Percentiles rank a stretch among this genome's conserved stretches.
Evolutionary conservation across 2,797 vertebrate species (phyloP).

Genomic region (Pachyuromys duprasi): DNA sequence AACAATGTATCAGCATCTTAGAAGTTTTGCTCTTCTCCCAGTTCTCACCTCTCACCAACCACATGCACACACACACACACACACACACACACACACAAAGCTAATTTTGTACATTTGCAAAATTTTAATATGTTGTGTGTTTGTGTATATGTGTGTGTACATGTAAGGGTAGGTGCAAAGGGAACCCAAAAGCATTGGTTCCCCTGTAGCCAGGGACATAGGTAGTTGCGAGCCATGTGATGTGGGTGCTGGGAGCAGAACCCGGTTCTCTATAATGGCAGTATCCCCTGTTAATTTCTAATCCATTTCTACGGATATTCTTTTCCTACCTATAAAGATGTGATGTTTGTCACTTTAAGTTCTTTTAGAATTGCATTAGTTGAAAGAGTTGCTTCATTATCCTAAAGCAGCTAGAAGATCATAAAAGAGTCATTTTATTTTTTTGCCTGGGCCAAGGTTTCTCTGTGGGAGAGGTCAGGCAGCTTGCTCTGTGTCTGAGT

Average conservation of each 20-base stretch:
- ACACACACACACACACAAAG: background rate
- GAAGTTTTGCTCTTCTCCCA: background rate
- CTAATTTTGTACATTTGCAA: background rate
- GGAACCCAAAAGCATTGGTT: background rate
- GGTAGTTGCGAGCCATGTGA: background rate
- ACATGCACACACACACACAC: too few relatives aligned
- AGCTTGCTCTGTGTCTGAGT: background rate
- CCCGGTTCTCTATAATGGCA: background rate
- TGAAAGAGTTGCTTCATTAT: background rate
- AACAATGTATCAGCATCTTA: background rate
- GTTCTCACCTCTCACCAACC: fast-evolving
- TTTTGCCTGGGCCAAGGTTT: background rate
- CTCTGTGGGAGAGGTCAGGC: background rate
- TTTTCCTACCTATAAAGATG: background rate
- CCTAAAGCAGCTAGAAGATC: background rate
- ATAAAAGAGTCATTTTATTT: background rate
- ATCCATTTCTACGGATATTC: background rate
- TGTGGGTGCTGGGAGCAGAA: background rate
- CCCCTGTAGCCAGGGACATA: background rate
- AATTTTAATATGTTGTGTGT: background rate
- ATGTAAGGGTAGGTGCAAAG: background rate
- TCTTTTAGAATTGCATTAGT: background rate
- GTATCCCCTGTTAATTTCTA: background rate
- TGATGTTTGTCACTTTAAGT: background rate
- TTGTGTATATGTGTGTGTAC: too few relatives aligned